Base-by-base conservation (phyloP, 2,113 vertebrate genomes). In the Ochotona curzoniae region DNA sequence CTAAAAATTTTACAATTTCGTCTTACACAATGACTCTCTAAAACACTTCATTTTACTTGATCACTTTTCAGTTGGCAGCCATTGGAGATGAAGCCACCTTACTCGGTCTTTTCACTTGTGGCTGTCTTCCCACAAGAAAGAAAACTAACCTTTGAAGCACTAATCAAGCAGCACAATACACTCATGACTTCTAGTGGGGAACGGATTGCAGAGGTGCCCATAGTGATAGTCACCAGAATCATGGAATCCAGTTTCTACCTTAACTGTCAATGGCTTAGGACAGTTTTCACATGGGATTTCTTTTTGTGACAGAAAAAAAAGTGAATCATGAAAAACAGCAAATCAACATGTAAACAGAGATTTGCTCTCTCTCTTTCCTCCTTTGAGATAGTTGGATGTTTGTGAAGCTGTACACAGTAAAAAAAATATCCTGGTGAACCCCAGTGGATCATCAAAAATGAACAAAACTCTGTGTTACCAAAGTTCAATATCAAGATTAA, bases 401-500 rank as follows among this genome's bases (percentile, higher is more conserved):
- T 86, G 64, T 9, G 35, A 83, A 92, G 73, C 30, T 87, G 49
- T 26, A 76, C 64, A 83, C 25, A 61, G 69, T 47, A 44, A 44
- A 44, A n/a, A 12, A 51, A 90, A 74, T 78, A 35, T 25, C 57
- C 49, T n/a, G 63, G 26, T 21, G 78, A 90, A 85, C 90, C 47
- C 25, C 76, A 93, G 26, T 1, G 38, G 71, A 85, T 71, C 38
- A 44, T 13, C 1, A 13, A 28, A 66, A 93, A 88, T 11, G 47
- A 86, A 80, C 15, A 30, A 32, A 69, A 67, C 67, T 83, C 26
- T 75, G 32, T 64, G 84, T 83, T 67, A 78, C 54, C 32, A 85
- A 94, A 85, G 79, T 76, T 60, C 28, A 69, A 70, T 64, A 79
- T 78, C 74, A 90, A 49, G 63, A 47, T 94, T 35, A 90, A 89